Evolutionary conservation across 2,888 invertebrate species (phyloP).

Genomic region (Pandemis corylana): DNA sequence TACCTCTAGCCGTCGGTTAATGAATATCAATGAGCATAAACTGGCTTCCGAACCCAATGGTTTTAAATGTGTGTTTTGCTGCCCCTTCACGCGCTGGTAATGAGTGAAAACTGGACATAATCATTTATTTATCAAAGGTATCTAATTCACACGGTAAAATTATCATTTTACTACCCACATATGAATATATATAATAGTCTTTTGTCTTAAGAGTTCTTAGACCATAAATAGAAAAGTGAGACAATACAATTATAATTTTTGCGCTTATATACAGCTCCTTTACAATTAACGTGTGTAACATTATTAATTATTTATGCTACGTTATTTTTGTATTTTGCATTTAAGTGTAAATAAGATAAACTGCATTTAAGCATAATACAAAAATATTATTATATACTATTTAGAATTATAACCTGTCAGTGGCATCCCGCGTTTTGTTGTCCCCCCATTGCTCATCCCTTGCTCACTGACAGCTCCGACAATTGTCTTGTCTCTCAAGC

Average conservation of each 20-base stretch:
- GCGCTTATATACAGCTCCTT: not conserved
- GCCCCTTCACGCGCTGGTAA: conserved; percentile 18
- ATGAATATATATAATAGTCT: not conserved
- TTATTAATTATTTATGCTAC: not conserved
- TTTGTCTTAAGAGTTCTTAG: not conserved
- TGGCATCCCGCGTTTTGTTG: conserved; percentile 22
- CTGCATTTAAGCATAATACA: not conserved
- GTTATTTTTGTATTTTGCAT: not conserved
- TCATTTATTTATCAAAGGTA: not conserved
- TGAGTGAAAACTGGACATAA: conserved; percentile 16
- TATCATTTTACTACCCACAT: conserved; percentile 7
- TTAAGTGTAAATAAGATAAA: not conserved
- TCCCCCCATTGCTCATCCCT: conserved; percentile 33
- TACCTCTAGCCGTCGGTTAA: conserved; percentile 55
- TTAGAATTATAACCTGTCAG: conserved; percentile 28
- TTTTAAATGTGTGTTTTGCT: conserved; percentile 47
- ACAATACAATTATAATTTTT: not conserved
- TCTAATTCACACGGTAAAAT: not conserved
- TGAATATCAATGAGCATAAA: conserved; percentile 57
- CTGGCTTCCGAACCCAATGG: conserved; percentile 47
- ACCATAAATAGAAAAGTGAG: not conserved
- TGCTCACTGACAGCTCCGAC: conserved; percentile 30
- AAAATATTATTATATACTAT: conserved; percentile 21
- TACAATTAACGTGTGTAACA: not conserved
- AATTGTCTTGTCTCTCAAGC: conserved; percentile 31